A percentile compares a stretch with the other conserved stretches of the same genome.
phyloP scores from a whole-genome alignment of 2,888 invertebrate species.

The Epinotia ramella region DNA sequence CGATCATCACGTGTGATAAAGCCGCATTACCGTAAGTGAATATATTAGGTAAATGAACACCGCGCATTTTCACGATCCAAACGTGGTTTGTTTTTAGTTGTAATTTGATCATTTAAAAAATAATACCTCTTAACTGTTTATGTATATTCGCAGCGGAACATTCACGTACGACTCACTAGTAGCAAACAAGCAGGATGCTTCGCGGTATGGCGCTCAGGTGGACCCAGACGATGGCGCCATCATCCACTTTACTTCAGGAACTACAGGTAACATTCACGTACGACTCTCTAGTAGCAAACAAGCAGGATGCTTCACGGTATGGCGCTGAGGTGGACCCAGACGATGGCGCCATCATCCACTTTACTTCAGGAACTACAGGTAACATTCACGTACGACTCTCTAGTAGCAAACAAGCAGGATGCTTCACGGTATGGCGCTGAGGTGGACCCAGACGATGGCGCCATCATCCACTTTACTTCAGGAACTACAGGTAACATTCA shows the following conservation, averaged over 20 bases:
- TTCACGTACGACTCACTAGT: slow-evolving; percentile 61
- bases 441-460: slow-evolving; percentile 89
- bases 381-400: slow-evolving; percentile 58
- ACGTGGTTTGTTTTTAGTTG: too few species aligned
- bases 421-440: slow-evolving; percentile 76
- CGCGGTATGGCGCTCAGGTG: slow-evolving; percentile 81
- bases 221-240: slow-evolving; percentile 89
- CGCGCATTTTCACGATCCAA: too few species aligned
- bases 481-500: slow-evolving; percentile 74
- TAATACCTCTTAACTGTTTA: too few species aligned
- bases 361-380: slow-evolving; percentile 89
- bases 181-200: slow-evolving; percentile 60
- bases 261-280: slow-evolving; percentile 69
- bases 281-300: slow-evolving; percentile 61
- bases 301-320: slow-evolving; percentile 63
- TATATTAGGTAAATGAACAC: background rate
- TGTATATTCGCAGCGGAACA: slow-evolving; percentile 63
- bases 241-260: slow-evolving; percentile 93
- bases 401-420: slow-evolving; percentile 61
- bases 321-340: slow-evolving; percentile 87
- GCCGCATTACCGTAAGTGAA: slow-evolving; percentile 81
- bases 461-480: slow-evolving; percentile 94
- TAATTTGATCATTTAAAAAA: too few species aligned
- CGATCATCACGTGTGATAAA: slow-evolving; percentile 85
- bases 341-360: slow-evolving; percentile 91